Evolutionary conservation across 2,888 invertebrate species (phyloP).

Genomic region (Drosophila lutescens): DNA sequence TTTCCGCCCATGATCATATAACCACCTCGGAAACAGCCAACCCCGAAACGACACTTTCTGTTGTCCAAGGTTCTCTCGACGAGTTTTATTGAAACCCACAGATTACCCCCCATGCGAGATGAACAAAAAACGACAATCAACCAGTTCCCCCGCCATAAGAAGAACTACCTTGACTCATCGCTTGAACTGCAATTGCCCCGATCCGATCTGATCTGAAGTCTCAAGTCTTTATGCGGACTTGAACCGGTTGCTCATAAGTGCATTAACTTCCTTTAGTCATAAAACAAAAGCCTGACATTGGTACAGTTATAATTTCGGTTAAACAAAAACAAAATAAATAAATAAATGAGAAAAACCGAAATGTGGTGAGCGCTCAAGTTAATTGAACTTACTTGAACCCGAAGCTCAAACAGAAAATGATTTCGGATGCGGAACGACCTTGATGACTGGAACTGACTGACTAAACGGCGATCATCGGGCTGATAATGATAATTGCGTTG

Average conservation of each 20-base stretch:
- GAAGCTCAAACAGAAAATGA: conserved; percentile 22
- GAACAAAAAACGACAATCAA: conserved; percentile 6
- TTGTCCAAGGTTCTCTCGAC: conserved; percentile 16
- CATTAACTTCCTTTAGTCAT: conserved; percentile 71
- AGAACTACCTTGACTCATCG: conserved; percentile 67
- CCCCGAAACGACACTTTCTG: conserved; percentile 8
- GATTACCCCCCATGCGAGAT: conserved; percentile 9
- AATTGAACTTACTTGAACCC: conserved; percentile 72
- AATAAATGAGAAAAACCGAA: conserved; percentile 23
- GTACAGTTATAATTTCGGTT: conserved; percentile 67
- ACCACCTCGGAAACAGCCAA: neutral
- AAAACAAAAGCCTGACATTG: conserved; percentile 64
- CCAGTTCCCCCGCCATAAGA: conserved; percentile 19
- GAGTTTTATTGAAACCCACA: conserved; percentile 16
- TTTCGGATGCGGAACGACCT: conserved; percentile 72
- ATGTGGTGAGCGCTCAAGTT: conserved; percentile 50
- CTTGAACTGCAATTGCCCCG: conserved; percentile 47
- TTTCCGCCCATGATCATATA: conserved; percentile 1
- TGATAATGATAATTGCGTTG: conserved; percentile 48
- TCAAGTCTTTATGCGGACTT: conserved; percentile 6
- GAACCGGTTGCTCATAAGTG: conserved; percentile 60
- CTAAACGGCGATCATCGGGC: conserved; percentile 44
- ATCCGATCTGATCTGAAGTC: neutral
- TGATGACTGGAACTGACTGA: conserved; percentile 44
- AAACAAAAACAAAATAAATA: conserved; percentile 16